phyloP scores from a whole-genome alignment of 2,888 invertebrate genomes.

The Leucophenga montana region DNA sequence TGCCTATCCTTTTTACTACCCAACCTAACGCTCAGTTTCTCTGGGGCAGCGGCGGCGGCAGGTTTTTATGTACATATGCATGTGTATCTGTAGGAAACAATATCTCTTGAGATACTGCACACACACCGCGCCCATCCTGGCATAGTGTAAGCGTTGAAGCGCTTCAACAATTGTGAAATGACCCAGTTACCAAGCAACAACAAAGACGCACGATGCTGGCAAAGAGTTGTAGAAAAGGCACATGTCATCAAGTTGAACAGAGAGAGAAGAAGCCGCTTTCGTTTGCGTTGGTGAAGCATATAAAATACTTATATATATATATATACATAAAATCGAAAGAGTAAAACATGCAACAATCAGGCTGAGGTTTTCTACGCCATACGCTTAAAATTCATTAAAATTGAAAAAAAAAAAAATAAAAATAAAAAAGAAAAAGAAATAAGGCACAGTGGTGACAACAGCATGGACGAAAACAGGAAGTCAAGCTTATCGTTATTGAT shows the following conservation, averaged over 20 bases:
- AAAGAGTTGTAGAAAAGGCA: conserved; percentile 47
- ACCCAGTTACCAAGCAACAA: conserved; percentile 64
- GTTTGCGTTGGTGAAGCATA: conserved; percentile 23
- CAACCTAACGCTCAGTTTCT: conserved; percentile 11
- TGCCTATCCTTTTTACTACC: conserved; percentile 40
- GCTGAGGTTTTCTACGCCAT: background rate
- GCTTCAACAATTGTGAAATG: conserved; percentile 63
- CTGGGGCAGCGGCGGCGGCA: background rate
- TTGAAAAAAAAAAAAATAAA: conserved; percentile 41
- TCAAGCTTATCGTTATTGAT: conserved; percentile 14
- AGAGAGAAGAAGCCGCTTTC: conserved; percentile 39
- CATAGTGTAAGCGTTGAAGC: conserved; percentile 32
- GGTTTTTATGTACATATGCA: background rate
- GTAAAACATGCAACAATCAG: conserved; percentile 40
- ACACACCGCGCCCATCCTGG: background rate
- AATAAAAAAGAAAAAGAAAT: no score
- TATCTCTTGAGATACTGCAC: conserved; percentile 34
- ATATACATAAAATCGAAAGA: conserved; percentile 66
- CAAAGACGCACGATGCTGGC: conserved; percentile 29
- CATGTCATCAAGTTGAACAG: conserved; percentile 45
- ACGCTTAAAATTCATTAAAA: conserved; percentile 63
- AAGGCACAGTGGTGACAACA: background rate
- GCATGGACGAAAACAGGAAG: conserved; percentile 15
- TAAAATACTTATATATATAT: conserved; percentile 50
- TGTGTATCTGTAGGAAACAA: conserved; percentile 5